phyloP scores from a whole-genome alignment of 2,888 invertebrate species.

The Agriopis leucophaearia region DNA sequence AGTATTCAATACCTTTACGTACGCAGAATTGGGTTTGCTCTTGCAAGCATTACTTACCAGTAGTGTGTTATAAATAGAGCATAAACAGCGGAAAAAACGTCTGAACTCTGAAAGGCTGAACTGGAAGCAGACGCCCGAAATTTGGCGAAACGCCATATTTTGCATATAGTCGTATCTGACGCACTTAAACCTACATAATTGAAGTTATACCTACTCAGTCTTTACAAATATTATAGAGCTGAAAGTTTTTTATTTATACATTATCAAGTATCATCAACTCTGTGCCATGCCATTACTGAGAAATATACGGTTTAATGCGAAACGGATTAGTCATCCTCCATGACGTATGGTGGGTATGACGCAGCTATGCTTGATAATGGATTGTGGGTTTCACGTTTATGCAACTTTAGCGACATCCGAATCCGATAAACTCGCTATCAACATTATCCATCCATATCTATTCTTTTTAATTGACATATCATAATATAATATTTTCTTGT shows the following conservation, averaged over 20 bases:
- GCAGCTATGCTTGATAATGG: not conserved
- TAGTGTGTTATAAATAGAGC: not conserved
- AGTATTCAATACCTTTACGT: not conserved
- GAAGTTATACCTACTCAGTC: not conserved
- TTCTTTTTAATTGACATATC: not conserved
- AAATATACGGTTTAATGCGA: conserved; percentile 1
- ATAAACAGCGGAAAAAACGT: conserved; percentile 17
- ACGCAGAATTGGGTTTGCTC: not conserved
- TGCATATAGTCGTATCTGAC: conserved; percentile 35
- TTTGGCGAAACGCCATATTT: conserved; percentile 41
- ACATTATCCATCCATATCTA: not conserved
- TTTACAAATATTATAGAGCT: not conserved
- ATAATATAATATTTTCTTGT: conserved; percentile 4
- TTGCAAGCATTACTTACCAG: not conserved
- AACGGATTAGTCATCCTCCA: conserved; percentile 3
- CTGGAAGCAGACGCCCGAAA: conserved; percentile 30
- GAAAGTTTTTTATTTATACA: not conserved
- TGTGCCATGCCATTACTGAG: conserved; percentile 4
- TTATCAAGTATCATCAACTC: not conserved
- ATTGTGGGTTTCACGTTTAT: not conserved
- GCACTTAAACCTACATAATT: conserved; percentile 28
- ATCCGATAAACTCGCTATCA: not conserved
- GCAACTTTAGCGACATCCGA: conserved; percentile 3
- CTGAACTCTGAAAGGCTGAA: conserved; percentile 16
- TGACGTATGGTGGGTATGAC: not conserved